These are phyloP conservation scores for Athrips mouffetella DNA, from an alignment of 2,888 invertebrate species.

Conservation along the genomic window DNA sequence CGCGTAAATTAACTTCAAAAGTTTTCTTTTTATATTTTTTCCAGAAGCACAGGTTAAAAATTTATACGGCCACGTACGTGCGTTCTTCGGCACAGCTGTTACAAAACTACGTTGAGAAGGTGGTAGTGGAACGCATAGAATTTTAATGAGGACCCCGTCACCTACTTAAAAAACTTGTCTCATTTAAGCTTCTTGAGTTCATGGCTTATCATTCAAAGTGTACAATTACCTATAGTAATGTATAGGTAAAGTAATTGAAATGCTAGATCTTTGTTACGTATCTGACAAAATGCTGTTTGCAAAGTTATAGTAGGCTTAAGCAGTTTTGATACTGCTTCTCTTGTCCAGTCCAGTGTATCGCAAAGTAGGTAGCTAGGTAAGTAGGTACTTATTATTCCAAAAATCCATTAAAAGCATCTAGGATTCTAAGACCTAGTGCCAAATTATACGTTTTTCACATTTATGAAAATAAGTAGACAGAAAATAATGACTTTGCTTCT, in stretches of 20 bases:
- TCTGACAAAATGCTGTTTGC: too few relatives aligned
- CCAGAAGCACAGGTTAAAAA: conserved; percentile 3
- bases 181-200: neutral
- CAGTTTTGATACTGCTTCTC: too few relatives aligned
- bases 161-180: conserved; percentile 32
- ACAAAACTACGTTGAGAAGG: conserved; percentile 33
- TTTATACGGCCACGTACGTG: conserved; percentile 31
- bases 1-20: conserved; percentile 16
- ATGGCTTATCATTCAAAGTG: neutral
- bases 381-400: too few relatives aligned
- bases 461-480: too few relatives aligned
- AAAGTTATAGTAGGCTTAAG: too few relatives aligned
- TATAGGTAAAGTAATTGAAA: neutral
- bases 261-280: conserved; percentile 3
- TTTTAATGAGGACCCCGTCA: conserved; percentile 45
- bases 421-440: too few relatives aligned
- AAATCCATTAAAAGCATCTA: too few relatives aligned
- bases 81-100: conserved; percentile 31
- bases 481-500: too few relatives aligned
- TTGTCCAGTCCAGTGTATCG: too few relatives aligned
- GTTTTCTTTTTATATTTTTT: neutral
- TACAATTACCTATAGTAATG: neutral
- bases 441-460: too few relatives aligned
- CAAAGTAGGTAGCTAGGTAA: too few relatives aligned
- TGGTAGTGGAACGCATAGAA: conserved; percentile 35